These are phyloP conservation scores for Danaus chrysippus DNA, from an alignment of 2,888 invertebrate genomes.

Conservation along the genomic window DNA sequence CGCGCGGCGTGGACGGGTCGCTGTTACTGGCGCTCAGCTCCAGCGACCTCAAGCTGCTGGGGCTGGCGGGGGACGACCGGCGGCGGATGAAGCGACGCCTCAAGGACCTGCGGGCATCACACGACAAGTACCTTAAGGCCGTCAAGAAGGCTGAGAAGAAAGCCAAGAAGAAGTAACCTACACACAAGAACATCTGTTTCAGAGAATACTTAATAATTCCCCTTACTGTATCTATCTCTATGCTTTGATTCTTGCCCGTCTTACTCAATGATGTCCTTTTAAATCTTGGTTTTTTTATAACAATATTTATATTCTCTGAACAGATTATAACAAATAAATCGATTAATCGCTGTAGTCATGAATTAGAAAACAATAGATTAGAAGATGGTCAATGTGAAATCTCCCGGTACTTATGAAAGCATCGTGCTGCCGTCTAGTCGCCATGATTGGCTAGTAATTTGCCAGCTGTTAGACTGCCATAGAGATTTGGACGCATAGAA, in stretches of 20 bases:
- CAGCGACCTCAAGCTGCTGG: constrained; percentile 92
- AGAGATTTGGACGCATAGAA: background rate
- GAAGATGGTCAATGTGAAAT: background rate
- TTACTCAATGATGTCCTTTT: background rate
- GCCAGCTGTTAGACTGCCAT: constrained; percentile 7
- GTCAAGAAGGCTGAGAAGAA: constrained; percentile 92
- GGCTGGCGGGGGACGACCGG: constrained; percentile 89
- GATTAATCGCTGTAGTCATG: background rate
- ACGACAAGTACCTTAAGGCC: constrained; percentile 93
- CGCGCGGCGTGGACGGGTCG: constrained; percentile 92
- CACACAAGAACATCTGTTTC: background rate
- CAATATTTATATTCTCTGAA: too few species aligned
- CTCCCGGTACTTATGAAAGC: background rate
- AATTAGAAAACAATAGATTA: background rate
- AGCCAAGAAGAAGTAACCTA: constrained; percentile 82
- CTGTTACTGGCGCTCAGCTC: constrained; percentile 93
- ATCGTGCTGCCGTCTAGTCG: background rate
- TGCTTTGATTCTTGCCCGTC: background rate
- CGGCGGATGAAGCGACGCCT: constrained; percentile 89
- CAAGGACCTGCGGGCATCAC: constrained; percentile 88
- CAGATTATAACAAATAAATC: background rate
- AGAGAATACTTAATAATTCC: background rate
- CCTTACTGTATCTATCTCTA: background rate
- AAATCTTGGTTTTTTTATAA: too few species aligned
- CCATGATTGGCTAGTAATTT: background rate